These are phyloP conservation scores for Trogon melanurus DNA, from an alignment of 2,113 vertebrate genomes.

Conservation along the genomic window DNA sequence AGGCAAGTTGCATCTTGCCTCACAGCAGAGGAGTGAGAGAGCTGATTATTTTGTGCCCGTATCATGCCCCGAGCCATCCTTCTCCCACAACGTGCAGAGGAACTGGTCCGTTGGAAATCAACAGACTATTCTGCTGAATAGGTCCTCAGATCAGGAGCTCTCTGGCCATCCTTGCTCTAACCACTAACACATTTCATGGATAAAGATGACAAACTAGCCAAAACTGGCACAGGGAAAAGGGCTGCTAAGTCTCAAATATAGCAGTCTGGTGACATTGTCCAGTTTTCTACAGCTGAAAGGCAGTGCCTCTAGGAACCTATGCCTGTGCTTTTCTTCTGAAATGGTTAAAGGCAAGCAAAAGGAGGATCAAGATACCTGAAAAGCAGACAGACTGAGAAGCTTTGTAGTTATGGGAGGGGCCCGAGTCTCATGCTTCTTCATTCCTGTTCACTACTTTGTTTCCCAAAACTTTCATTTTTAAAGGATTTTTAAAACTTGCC, in stretches of 20 bases:
- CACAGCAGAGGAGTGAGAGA: background rate
- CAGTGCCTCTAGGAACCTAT: background rate
- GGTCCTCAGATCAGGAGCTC: rapidly evolving
- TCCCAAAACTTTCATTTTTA: background rate
- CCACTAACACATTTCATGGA: rapidly evolving
- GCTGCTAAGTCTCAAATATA: background rate
- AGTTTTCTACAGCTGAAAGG: background rate
- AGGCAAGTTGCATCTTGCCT: background rate
- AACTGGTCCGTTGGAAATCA: background rate
- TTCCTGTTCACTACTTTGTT: background rate
- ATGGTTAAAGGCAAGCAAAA: background rate
- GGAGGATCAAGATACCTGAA: background rate
- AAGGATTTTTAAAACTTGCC: background rate
- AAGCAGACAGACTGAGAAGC: background rate
- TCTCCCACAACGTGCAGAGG: background rate
- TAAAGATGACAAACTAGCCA: background rate
- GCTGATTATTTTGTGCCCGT: background rate
- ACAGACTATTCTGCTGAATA: background rate
- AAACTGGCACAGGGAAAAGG: background rate
- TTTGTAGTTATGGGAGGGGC: background rate
- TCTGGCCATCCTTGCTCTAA: background rate
- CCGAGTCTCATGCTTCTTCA: background rate
- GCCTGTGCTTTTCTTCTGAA: background rate
- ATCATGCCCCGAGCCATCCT: background rate
- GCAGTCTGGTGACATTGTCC: background rate